Conservation (phyloP, 1,140 invertebrate genomes). For the Orussus abietinus region DNA sequence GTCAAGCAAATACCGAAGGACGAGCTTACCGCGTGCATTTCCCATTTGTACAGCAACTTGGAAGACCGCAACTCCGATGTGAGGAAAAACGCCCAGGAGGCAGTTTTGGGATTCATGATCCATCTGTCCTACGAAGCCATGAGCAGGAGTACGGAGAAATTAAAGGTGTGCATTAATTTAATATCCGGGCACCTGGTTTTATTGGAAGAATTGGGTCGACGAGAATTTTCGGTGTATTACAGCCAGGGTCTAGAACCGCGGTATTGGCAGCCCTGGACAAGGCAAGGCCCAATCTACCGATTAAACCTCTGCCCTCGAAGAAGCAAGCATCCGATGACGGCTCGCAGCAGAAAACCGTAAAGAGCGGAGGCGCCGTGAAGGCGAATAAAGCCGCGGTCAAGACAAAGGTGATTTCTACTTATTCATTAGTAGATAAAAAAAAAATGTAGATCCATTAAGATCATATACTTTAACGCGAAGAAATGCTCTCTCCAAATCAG, state of each 20-base stretch:
- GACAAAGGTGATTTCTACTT: slow-evolving; percentile 42
- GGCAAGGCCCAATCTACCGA: slow-evolving; percentile 75
- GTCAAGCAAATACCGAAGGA: slow-evolving; percentile 73
- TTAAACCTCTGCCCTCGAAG: slow-evolving; percentile 70
- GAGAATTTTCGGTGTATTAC: slow-evolving; percentile 23
- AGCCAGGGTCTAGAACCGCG: slow-evolving; percentile 79
- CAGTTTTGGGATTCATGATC: slow-evolving; percentile 88
- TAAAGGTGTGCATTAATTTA: no score
- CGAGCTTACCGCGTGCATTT: slow-evolving; percentile 75
- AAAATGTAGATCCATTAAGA: background rate
- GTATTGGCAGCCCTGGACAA: slow-evolving; percentile 81
- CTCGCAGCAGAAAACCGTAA: slow-evolving; percentile 51
- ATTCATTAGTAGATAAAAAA: slow-evolving; percentile 30
- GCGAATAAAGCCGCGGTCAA: slow-evolving; percentile 51
- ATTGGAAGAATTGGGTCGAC: no score
- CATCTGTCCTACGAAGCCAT: slow-evolving; percentile 84
- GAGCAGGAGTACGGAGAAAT: slow-evolving; percentile 72
- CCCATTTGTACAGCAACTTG: slow-evolving; percentile 75
- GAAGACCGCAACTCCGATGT: slow-evolving; percentile 91
- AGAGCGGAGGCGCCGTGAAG: slow-evolving; percentile 54
- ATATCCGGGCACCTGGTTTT: no score
- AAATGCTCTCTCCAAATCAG: no score
- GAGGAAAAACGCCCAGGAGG: slow-evolving; percentile 83
- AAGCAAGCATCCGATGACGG: slow-evolving; percentile 52
- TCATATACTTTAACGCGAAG: background rate